Evolutionary conservation across 2,113 vertebrate species (phyloP).

Genomic region (Erythrocebus patas): DNA sequence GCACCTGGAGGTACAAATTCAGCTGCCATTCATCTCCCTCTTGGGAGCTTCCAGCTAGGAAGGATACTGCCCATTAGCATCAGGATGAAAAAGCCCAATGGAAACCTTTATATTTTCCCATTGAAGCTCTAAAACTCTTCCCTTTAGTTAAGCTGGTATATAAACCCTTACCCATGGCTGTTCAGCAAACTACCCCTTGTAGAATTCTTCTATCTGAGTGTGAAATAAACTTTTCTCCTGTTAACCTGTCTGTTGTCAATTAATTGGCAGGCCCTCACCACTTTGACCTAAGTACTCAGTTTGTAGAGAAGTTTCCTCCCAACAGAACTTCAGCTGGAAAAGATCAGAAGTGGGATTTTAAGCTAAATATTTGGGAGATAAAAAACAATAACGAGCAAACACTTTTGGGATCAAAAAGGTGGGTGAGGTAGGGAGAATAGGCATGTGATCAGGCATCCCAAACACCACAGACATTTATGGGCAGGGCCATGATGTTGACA

Average conservation of each 20-base stretch:
- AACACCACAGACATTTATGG: background rate
- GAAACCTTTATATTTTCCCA: background rate
- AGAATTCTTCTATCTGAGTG: background rate
- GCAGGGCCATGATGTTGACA: background rate
- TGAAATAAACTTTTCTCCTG: background rate
- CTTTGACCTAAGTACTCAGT: background rate
- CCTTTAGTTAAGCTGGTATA: background rate
- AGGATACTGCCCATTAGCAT: background rate
- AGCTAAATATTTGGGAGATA: background rate
- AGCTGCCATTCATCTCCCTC: background rate
- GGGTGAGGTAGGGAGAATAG: accelerated
- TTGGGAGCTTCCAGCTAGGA: background rate
- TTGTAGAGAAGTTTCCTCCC: background rate
- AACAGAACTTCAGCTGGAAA: background rate
- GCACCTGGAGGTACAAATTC: background rate
- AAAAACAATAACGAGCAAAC: background rate
- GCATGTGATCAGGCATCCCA: background rate
- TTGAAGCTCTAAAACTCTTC: background rate
- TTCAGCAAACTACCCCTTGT: background rate
- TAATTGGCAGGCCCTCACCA: background rate
- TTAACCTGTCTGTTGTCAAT: background rate
- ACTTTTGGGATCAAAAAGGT: background rate
- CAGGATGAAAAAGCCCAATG: background rate
- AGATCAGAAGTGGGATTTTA: background rate
- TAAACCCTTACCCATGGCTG: background rate